A percentile compares a stretch with the other conserved stretches of the same genome.
These are phyloP conservation scores for Alentia gelatinosa DNA, from an alignment of 2,888 invertebrate species.

Conservation along the genomic window DNA sequence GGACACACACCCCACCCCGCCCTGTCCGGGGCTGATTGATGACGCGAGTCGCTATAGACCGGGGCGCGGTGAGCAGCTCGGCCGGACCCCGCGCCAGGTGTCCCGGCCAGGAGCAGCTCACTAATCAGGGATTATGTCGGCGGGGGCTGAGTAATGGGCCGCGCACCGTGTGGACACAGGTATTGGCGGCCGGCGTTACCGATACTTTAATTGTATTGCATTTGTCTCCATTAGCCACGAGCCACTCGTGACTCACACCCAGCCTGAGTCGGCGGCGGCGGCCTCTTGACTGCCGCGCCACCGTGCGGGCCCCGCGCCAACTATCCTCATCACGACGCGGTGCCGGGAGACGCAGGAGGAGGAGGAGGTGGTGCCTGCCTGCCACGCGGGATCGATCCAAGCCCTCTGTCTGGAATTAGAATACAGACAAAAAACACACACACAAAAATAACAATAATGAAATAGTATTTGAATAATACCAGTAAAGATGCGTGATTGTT, in stretches of 20 bases:
- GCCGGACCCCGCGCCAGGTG: background rate
- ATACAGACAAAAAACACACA: background rate
- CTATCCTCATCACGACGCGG: background rate
- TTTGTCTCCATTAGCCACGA: slow-evolving; percentile 29
- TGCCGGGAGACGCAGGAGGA: background rate
- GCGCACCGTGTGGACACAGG: slow-evolving; percentile 4
- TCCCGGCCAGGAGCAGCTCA: background rate
- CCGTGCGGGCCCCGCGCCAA: background rate
- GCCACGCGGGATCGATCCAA: background rate
- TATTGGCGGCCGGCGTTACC: background rate
- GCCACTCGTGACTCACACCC: slow-evolving; percentile 7
- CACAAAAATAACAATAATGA: background rate
- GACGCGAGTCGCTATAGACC: background rate
- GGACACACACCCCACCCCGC: background rate
- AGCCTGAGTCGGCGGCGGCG: background rate
- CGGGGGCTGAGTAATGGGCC: background rate
- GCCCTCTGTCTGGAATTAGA: background rate
- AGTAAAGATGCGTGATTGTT: background rate
- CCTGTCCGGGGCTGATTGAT: background rate
- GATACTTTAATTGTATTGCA: slow-evolving; percentile 43
- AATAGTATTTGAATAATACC: background rate
- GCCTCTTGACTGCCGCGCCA: slow-evolving; percentile 12
- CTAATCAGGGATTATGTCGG: slow-evolving; percentile 19
- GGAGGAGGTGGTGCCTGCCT: background rate
- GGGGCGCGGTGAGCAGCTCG: background rate